Percentiles rank a stretch among this genome's conserved stretches.
Evolutionary conservation across 2,888 invertebrate species (phyloP).

Genomic region (Automeris io): DNA sequence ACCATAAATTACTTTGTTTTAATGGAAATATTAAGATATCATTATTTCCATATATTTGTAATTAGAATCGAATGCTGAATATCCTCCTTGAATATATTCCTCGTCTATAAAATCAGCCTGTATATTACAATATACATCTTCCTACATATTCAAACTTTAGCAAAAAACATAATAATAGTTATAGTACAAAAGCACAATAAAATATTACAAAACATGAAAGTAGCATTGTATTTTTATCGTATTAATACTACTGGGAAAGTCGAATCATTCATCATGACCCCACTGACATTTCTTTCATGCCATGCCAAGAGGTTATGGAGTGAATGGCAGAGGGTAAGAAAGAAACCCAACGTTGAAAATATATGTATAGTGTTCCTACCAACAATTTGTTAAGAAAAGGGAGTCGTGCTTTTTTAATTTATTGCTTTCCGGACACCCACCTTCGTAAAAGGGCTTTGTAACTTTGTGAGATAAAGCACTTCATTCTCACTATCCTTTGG

Average conservation of each 20-base stretch:
- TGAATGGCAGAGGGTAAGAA: constrained; percentile 27
- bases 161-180: no score
- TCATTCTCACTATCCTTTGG: constrained; percentile 8
- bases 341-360: constrained; percentile 27
- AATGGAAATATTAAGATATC: no score
- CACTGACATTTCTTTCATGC: constrained; percentile 47
- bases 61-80: no score
- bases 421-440: constrained; percentile 29
- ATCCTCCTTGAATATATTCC: no score
- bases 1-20: no score
- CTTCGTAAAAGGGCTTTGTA: constrained; percentile 16
- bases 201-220: not conserved
- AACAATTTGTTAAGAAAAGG: constrained; percentile 49
- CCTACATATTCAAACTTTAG: no score
- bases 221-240: constrained; percentile 3
- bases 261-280: constrained; percentile 54
- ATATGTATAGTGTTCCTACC: constrained; percentile 21
- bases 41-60: no score
- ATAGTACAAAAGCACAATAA: not conserved
- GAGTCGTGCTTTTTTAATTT: constrained; percentile 42
- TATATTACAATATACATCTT: no score
- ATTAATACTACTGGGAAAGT: constrained; percentile 26
- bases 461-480: constrained; percentile 9
- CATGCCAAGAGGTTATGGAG: constrained; percentile 32
- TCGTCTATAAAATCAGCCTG: no score